These are phyloP conservation scores for Sicus ferrugineus DNA, from an alignment of 2,888 invertebrate species.

Conservation along the genomic window DNA sequence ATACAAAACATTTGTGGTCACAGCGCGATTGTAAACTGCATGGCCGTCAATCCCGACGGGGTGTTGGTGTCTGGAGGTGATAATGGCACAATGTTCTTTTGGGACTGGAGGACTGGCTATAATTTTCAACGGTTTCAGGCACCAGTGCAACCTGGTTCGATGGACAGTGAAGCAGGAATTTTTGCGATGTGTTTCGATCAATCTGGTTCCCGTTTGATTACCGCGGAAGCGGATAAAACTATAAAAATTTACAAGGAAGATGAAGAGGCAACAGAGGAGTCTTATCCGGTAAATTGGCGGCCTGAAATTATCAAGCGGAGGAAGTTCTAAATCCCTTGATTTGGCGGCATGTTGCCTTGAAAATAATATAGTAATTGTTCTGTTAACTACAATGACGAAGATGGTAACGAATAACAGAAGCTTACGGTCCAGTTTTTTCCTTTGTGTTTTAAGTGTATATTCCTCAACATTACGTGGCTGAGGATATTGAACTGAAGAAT, in stretches of 20 bases:
- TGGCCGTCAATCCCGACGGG: conserved; percentile 93
- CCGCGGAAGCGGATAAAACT: conserved; percentile 98
- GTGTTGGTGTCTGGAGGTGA: conserved; percentile 98
- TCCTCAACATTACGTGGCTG: too few relatives aligned
- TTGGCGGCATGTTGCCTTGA: background rate
- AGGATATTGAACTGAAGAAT: too few relatives aligned
- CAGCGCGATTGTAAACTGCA: conserved; percentile 95
- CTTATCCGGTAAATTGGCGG: conserved; percentile 96
- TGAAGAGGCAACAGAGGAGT: conserved; percentile 93
- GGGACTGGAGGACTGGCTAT: conserved; percentile 99
- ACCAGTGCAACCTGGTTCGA: conserved; percentile 97
- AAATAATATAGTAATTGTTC: too few relatives aligned
- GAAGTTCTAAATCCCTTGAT: conserved; percentile 84
- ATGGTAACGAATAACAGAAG: too few relatives aligned
- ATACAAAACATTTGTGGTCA: conserved; percentile 97
- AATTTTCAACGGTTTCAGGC: conserved; percentile 95
- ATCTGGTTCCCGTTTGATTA: conserved; percentile 93
- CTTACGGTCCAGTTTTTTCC: too few relatives aligned
- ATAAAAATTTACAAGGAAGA: conserved; percentile 99
- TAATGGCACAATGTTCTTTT: conserved; percentile 95
- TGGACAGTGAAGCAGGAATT: conserved; percentile 98
- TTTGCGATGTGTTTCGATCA: conserved; percentile 95
- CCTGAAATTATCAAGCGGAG: conserved; percentile 94
- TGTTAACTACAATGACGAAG: too few relatives aligned
- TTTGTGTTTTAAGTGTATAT: too few relatives aligned